phyloP scores from a whole-genome alignment of 1,140 invertebrate genomes.

The Ceratitis capitata region DNA sequence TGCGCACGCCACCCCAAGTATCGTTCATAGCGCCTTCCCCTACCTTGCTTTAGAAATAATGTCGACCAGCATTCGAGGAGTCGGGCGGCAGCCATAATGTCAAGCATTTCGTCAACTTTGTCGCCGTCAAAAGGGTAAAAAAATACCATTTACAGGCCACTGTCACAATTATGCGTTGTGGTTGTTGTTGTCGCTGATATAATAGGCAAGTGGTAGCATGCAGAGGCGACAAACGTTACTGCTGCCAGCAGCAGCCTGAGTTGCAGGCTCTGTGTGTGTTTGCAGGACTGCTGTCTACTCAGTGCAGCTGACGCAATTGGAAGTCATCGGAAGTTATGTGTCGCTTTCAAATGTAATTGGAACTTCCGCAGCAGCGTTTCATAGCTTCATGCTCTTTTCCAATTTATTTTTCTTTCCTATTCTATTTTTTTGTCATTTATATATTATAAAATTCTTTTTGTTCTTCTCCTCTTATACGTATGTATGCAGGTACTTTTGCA shows the following conservation, averaged over 20 bases:
- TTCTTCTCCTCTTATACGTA: background rate
- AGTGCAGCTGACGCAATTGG: conserved; percentile 3
- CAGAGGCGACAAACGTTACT: background rate
- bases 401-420: background rate
- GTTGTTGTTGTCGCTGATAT: background rate
- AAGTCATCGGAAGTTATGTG: conserved; percentile 36
- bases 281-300: background rate
- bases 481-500: too few relatives aligned
- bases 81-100: background rate
- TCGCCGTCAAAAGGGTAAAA: background rate
- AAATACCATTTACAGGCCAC: background rate
- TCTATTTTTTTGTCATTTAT: background rate
- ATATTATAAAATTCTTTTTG: background rate
- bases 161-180: background rate
- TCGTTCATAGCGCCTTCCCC: background rate
- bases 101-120: conserved; percentile 13
- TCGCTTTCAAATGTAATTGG: conserved; percentile 38
- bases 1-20: background rate
- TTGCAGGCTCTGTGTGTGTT: background rate
- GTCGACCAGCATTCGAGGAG: background rate
- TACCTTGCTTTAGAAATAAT: background rate
- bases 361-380: conserved; percentile 27
- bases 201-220: background rate
- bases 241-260: background rate
- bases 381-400: too few relatives aligned